Base-by-base conservation (phyloP, 1,140 invertebrate genomes). In the Bombus waltoni region DNA sequence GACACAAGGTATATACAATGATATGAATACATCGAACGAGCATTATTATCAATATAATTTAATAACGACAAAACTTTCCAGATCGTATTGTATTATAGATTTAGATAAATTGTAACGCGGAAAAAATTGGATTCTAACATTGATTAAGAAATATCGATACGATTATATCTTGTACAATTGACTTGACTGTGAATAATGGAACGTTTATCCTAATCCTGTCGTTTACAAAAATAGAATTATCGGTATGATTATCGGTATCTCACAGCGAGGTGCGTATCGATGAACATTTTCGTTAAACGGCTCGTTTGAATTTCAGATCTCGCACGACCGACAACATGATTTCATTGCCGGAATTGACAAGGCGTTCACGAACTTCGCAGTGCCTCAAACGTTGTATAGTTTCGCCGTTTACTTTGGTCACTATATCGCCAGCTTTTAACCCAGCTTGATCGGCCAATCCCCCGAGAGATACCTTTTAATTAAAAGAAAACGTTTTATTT, bases 401-500 rank as follows among this genome's bases (percentile, higher is more conserved):
- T 47, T 95, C 94, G 72, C 96, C 96, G 87, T 97, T 97, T 78
- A 98, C 96, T 91, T 96, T 96, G 25, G 97, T 94, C 83, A 98
- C 95, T 83, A 97, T 95, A 93, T 98, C 98, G 32, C 97, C 97
- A 42, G 96, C 96, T 91, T 96, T 95, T 57, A 98, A 93, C 42
- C 98, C 98, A 81, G 96, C 97, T 89, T 96, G 94, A 83, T 98
- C 96, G 10, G 98, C 97, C 70, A 98, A 94, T 92, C 97, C 97
- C 71, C 96, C 96, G 78, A 96, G 96, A 70, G 95, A 95, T 18
- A 98, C 97, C 97, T 98, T 92, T 11, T 13, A n/a, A 68, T 47
- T 77, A 38, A 87, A 70, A 57, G 57, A 38, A 66, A 3, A 80
- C 8, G 8, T 10, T 57, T 82, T 35, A 44, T 53, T 28, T 25